Conservation (phyloP, 2,888 invertebrate species). For the Pyrrhia umbra region DNA sequence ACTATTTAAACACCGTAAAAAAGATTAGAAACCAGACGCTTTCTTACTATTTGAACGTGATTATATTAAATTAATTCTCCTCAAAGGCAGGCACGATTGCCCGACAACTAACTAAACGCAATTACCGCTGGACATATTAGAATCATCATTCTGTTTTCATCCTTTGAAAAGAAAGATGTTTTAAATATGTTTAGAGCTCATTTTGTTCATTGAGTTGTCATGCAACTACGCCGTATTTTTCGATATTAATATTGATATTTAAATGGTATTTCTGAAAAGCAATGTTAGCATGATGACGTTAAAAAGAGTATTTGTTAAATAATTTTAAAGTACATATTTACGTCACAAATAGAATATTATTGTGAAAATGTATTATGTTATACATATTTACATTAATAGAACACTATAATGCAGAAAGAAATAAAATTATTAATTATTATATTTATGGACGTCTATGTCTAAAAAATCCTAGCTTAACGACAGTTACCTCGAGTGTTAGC, state of each 20-base stretch:
- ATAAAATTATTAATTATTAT: background rate
- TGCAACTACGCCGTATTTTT: background rate
- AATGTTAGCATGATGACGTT: too few relatives aligned
- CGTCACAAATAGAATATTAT: background rate
- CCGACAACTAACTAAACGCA: background rate
- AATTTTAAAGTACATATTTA: background rate
- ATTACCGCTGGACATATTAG: constrained; percentile 1
- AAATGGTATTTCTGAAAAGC: background rate
- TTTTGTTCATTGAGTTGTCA: background rate
- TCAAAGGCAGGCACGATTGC: background rate
- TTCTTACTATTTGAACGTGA: background rate
- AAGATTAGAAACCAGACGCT: background rate
- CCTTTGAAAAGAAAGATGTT: background rate
- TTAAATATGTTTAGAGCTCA: background rate
- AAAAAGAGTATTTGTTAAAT: constrained; percentile 1
- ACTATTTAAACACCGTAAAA: background rate
- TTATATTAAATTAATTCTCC: background rate
- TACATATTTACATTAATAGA: constrained; percentile 10
- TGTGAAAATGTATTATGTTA: constrained; percentile 15
- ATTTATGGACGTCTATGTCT: constrained; percentile 6
- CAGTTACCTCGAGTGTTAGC: constrained; percentile 5
- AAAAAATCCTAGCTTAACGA: constrained; percentile 1
- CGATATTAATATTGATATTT: background rate
- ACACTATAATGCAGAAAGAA: background rate
- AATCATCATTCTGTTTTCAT: constrained; percentile 1